These are phyloP conservation scores for Aphelenchoides besseyi DNA, from an alignment of 1,140 invertebrate species.

Conservation along the genomic window DNA sequence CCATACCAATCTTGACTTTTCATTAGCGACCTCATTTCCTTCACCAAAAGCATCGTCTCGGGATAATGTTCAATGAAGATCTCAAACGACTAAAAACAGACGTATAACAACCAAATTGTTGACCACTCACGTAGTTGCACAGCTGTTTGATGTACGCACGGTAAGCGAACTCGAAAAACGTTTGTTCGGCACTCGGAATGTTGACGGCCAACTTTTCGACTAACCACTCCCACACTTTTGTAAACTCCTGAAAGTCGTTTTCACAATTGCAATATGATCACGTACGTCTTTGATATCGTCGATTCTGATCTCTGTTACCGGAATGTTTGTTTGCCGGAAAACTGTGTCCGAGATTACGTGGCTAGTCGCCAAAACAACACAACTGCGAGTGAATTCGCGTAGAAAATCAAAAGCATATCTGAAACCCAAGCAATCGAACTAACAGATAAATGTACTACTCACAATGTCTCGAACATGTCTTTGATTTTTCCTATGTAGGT, in stretches of 20 bases:
- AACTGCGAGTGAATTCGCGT: neutral
- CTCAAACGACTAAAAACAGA: constrained; percentile 33
- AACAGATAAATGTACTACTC: neutral
- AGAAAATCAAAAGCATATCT: neutral
- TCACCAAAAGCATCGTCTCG: constrained; percentile 6
- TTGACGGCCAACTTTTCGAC: neutral
- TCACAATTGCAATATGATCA: neutral
- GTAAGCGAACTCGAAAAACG: neutral
- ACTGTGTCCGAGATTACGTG: neutral
- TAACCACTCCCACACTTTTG: neutral
- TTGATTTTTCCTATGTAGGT: neutral
- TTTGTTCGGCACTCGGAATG: neutral
- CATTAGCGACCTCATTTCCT: constrained; percentile 25
- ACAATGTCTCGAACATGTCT: neutral
- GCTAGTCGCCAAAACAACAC: neutral
- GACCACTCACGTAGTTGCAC: neutral
- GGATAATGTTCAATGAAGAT: constrained; percentile 30
- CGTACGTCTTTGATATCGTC: neutral
- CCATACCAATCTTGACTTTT: constrained; percentile 35
- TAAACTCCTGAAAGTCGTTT: neutral
- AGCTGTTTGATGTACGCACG: neutral
- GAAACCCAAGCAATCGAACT: neutral
- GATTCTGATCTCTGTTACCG: neutral
- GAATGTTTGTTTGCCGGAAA: neutral
- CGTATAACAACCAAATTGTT: neutral